Conservation (phyloP, 2,113 vertebrate species). For the Mesoclemmys tuberculata region DNA sequence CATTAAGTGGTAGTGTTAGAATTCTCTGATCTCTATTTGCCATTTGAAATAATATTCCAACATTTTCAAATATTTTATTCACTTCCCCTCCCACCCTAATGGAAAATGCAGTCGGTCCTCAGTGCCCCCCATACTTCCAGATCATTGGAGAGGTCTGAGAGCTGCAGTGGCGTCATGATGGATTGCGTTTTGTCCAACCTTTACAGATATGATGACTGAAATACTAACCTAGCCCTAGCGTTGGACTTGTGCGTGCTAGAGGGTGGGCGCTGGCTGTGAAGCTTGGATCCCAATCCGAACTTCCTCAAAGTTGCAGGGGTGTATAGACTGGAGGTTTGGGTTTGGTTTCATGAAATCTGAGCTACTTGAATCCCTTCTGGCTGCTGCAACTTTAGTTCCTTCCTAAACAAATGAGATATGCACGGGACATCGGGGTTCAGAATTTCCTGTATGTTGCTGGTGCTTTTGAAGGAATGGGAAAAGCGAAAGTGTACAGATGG, state of each 20-base stretch:
- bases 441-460: background rate
- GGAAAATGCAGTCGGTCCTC: background rate
- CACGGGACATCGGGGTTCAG: background rate
- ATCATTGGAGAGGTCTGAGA: background rate
- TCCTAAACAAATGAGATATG: background rate
- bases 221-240: background rate
- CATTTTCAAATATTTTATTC: background rate
- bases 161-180: background rate
- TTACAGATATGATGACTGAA: background rate
- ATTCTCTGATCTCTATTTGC: background rate
- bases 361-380: background rate
- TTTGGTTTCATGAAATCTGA: background rate
- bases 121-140: background rate
- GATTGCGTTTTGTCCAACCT: rapidly evolving
- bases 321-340: background rate
- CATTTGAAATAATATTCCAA: background rate
- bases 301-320: background rate
- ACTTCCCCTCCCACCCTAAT: background rate
- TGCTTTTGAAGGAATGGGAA: background rate
- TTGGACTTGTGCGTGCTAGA: rapidly evolving
- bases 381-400: background rate
- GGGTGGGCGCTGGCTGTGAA: rapidly evolving
- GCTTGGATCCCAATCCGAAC: background rate
- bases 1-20: background rate
- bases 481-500: background rate